Evolutionary conservation across 2,113 vertebrate genomes (phyloP).

Genomic region (Bos indicus): DNA sequence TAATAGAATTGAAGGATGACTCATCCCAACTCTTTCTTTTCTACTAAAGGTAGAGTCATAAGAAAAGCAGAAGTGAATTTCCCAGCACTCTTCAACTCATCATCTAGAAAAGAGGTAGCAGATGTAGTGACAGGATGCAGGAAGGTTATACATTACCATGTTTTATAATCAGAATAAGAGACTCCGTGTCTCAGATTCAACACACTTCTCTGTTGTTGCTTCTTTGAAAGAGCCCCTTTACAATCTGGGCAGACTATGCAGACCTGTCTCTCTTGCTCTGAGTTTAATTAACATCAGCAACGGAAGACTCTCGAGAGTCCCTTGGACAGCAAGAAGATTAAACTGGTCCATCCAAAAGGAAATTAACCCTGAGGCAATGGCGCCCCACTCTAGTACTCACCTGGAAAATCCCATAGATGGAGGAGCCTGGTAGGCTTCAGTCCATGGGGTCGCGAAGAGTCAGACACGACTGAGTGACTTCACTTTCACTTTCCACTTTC

Average conservation of each 20-base stretch:
- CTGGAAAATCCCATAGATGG: too few species aligned
- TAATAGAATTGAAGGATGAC: background rate
- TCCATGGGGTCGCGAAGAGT: fast-evolving
- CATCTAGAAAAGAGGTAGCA: background rate
- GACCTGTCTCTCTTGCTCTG: background rate
- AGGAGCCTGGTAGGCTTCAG: too few species aligned
- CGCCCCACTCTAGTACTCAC: too few species aligned
- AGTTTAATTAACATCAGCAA: background rate
- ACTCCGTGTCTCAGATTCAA: background rate
- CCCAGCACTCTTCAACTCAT: background rate
- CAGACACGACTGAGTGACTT: too few species aligned
- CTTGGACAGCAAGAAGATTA: background rate
- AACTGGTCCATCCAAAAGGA: background rate
- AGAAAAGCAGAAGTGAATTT: background rate
- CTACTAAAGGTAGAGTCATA: background rate
- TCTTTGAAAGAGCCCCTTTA: background rate
- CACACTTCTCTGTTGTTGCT: background rate
- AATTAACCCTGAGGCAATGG: background rate
- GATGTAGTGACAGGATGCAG: background rate
- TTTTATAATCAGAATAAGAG: background rate
- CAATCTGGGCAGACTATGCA: background rate
- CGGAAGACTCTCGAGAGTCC: background rate
- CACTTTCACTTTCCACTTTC: too few species aligned
- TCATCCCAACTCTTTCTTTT: background rate
- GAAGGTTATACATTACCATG: background rate